Evolutionary conservation across 2,113 vertebrate species (phyloP), one percentile per base, ranked within the genome.

Genomic region (Myocastor coypus): DNA sequence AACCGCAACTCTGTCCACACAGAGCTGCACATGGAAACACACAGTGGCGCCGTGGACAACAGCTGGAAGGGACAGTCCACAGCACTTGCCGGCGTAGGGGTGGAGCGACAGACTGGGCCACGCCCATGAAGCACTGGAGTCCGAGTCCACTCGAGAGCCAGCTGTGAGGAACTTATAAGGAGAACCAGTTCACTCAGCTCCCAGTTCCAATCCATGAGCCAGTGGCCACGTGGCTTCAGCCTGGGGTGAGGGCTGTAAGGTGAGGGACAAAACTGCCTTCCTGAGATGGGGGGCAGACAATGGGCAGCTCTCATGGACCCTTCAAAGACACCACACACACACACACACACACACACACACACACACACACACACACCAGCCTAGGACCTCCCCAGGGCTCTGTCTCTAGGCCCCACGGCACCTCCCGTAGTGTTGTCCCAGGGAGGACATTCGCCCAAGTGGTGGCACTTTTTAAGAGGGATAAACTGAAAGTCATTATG

Each of bases 401-500:
- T 2, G 46, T 5, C 59, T 26, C 17, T 46, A n/a, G 40, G 55
- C 7, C 32, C n/a, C 46, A 7, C 26, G n/a, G 66, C 57, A 42
- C 46, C 91, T 69, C 20, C 22, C 61, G 42, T 3, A 20, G 66
- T 1, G 1, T 16, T n/a, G 26, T 11, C 26, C 61, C 3, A 17
- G 75, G 50, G 24, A 46, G 37, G 59, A 17, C 24, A 3, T 34
- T 55, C 28, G 1, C 14, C 37, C 68, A 63, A 75, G 78, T 7
- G 34, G 40, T 4, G 40, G 34, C 0, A 0, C 16, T 17, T 16
- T 1, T 26, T 3, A 32, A 46, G 0, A 0, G 14, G 37, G 12
- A 7, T 32, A 14, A 24, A 24, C 11, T 19, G 24, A 37, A 17
- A 42, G 37, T 30, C 30, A 8, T 3, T 14, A 19, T 24, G 6